Percentiles rank a stretch among this genome's conserved stretches.
These are phyloP conservation scores for Synaphobranchus kaupii DNA, from an alignment of 2,797 vertebrate species.

Conservation along the genomic window DNA sequence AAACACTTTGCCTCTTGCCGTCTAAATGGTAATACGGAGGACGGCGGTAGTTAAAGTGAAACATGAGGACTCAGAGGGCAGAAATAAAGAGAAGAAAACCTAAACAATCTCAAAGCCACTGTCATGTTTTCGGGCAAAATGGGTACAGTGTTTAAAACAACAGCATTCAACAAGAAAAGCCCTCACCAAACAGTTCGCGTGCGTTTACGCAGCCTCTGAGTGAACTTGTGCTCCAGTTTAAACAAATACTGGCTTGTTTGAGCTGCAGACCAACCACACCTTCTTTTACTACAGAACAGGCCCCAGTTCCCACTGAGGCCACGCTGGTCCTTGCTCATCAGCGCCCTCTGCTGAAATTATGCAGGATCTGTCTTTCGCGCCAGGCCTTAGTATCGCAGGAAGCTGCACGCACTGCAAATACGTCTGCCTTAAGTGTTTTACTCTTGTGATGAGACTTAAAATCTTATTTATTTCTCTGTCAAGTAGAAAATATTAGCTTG, in stretches of 20 bases:
- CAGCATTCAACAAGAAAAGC: not conserved
- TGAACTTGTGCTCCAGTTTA: conserved; percentile 24
- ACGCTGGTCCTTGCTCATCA: conserved; percentile 7
- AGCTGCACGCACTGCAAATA: too few species aligned
- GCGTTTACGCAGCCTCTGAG: not conserved
- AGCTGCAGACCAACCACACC: conserved; percentile 22
- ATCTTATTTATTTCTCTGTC: too few species aligned
- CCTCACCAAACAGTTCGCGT: not conserved
- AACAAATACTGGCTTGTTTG: conserved; percentile 26
- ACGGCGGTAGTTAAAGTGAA: not conserved
- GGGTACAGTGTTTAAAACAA: conserved; percentile 21
- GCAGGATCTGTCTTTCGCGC: not conserved
- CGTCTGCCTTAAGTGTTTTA: too few species aligned
- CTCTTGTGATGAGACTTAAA: too few species aligned
- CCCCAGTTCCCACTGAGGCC: not conserved
- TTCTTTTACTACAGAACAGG: not conserved
- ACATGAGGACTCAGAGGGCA: not conserved
- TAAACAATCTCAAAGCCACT: not conserved
- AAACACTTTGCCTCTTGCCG: not conserved
- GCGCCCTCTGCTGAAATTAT: conserved; percentile 31
- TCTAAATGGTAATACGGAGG: not conserved
- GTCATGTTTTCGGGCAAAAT: not conserved
- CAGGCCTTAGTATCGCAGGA: not conserved
- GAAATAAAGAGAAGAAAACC: not conserved
- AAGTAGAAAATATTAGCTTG: too few species aligned